Percentiles rank a stretch among this genome's conserved stretches.
Evolutionary conservation across 2,797 vertebrate species (phyloP).

Genomic region (Enteromius unitaeniatus): DNA sequence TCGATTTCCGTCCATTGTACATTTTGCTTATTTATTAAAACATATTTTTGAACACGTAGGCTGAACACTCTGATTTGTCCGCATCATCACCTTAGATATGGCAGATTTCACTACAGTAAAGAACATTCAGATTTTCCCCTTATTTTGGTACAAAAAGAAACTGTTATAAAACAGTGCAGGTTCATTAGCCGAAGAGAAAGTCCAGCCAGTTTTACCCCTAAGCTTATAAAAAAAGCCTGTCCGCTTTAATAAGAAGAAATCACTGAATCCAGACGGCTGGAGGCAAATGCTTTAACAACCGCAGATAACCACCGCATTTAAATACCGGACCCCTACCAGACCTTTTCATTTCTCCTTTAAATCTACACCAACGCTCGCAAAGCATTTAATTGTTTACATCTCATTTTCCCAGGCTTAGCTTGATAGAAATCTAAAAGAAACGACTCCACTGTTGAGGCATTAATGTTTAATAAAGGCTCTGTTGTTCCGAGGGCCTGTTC

Average conservation of each 20-base stretch:
- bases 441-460: slow-evolving; percentile 40
- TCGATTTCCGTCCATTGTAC: slow-evolving; percentile 82
- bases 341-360: slow-evolving; percentile 63
- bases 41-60: slow-evolving; percentile 75
- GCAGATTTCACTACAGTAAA: slow-evolving; percentile 30
- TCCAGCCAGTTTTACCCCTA: slow-evolving; percentile 68
- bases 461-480: slow-evolving; percentile 24
- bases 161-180: slow-evolving; percentile 66
- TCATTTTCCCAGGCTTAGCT: slow-evolving; percentile 71
- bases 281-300: slow-evolving; percentile 66
- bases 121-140: slow-evolving; percentile 59
- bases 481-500: slow-evolving; percentile 34
- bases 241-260: slow-evolving; percentile 69
- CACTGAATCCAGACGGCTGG: slow-evolving; percentile 66
- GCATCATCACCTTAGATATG: background rate
- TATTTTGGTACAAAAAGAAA: slow-evolving; percentile 69
- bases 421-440: slow-evolving; percentile 74
- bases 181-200: slow-evolving; percentile 74
- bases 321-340: slow-evolving; percentile 53
- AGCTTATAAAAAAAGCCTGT: slow-evolving; percentile 67
- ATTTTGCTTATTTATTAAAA: slow-evolving; percentile 97
- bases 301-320: slow-evolving; percentile 61
- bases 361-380: slow-evolving; percentile 62
- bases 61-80: slow-evolving; percentile 45
- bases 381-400: slow-evolving; percentile 73